phyloP scores from a whole-genome alignment of 1,140 invertebrate species.

The Thalassaphorura encarpata region DNA sequence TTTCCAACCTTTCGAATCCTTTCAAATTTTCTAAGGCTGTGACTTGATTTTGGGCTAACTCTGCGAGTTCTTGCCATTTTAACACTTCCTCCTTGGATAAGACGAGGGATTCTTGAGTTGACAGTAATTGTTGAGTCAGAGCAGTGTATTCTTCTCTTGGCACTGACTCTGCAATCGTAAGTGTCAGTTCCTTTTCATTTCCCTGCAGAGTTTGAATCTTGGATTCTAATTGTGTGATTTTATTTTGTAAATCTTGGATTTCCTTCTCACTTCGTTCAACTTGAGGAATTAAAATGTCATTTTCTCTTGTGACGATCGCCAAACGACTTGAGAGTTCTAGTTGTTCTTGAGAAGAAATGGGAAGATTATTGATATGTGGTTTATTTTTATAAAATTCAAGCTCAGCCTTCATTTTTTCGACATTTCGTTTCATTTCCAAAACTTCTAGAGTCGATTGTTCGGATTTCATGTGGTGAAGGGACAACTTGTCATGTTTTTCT shows the following conservation, averaged over 20 bases:
- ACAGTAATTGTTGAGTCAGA: background rate
- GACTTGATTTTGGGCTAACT: constrained; percentile 14
- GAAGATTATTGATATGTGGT: background rate
- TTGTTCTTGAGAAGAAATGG: background rate
- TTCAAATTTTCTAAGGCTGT: constrained; percentile 13
- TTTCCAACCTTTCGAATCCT: constrained; percentile 12
- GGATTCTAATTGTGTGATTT: background rate
- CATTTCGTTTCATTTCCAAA: background rate
- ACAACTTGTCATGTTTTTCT: background rate
- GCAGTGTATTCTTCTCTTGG: constrained; percentile 4
- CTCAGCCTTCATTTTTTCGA: background rate
- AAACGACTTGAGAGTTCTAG: background rate
- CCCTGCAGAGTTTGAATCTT: background rate
- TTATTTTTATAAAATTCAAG: background rate
- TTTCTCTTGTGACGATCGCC: background rate
- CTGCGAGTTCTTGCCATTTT: constrained; percentile 13
- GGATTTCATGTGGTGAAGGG: background rate
- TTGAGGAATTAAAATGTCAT: background rate
- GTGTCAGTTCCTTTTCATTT: background rate
- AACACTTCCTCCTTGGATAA: background rate
- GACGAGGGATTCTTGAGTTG: constrained; percentile 1
- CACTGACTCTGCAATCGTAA: background rate
- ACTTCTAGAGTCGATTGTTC: background rate
- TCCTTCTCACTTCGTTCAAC: constrained; percentile 1
- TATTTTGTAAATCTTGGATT: background rate